Evolutionary conservation across 2,888 invertebrate species (phyloP).

Genomic region (Agrenia bidenticulata): DNA sequence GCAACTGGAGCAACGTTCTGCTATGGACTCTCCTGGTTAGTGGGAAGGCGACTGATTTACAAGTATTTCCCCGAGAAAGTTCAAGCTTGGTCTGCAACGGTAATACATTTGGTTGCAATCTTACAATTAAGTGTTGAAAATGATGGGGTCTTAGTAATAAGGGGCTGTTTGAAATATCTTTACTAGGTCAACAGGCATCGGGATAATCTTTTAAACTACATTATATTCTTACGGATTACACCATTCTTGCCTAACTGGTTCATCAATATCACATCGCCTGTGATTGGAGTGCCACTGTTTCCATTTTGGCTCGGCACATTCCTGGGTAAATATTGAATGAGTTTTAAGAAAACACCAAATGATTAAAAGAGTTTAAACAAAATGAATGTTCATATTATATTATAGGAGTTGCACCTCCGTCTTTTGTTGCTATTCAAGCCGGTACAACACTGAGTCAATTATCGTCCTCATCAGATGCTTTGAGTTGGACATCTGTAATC

Average conservation of each 20-base stretch:
- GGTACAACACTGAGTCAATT: constrained; percentile 93
- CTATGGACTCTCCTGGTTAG: constrained; percentile 85
- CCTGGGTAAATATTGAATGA: constrained; percentile 65
- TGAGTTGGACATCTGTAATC: constrained; percentile 83
- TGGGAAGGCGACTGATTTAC: constrained; percentile 80
- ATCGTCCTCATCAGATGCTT: constrained; percentile 81
- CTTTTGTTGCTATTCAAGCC: constrained; percentile 95
- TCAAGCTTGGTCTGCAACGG: constrained; percentile 78
- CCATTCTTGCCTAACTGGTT: constrained; percentile 99
- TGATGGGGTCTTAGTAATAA: background rate
- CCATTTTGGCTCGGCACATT: constrained; percentile 96
- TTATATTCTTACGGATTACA: constrained; percentile 94
- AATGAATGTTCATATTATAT: no score
- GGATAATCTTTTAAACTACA: constrained; percentile 89
- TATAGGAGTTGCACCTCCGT: constrained; percentile 92
- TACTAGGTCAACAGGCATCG: constrained; percentile 69
- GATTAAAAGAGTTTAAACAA: no score
- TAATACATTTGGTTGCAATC: constrained; percentile 60
- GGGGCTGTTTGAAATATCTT: background rate
- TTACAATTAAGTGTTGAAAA: background rate
- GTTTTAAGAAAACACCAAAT: background rate
- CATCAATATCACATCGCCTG: constrained; percentile 93
- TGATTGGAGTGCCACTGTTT: constrained; percentile 88
- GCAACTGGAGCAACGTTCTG: constrained; percentile 94
- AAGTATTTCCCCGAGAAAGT: constrained; percentile 88